Percentiles rank a stretch among this genome's conserved stretches.
Evolutionary conservation across 2,113 vertebrate species (phyloP).

Genomic region (Paedocypris sp.): DNA sequence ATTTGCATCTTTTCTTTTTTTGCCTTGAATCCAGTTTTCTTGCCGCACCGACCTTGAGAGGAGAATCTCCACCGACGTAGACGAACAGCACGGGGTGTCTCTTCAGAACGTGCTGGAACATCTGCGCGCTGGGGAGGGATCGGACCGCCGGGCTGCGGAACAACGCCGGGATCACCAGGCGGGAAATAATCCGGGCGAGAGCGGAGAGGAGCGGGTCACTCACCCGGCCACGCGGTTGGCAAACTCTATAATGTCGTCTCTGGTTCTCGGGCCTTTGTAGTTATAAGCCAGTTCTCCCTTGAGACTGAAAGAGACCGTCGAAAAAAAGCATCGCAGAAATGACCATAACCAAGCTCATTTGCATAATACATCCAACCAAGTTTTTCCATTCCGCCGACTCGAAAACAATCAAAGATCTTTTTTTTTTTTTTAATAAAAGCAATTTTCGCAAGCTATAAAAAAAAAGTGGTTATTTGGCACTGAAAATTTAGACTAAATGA

Average conservation of each 20-base stretch:
- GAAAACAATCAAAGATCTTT: no score
- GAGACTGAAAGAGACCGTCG: constrained; percentile 58
- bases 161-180: background rate
- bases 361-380: no score
- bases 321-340: background rate
- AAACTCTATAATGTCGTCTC: constrained; percentile 95
- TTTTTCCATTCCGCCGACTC: no score
- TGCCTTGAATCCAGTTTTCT: background rate
- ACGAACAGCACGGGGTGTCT: constrained; percentile 85
- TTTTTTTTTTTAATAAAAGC: no score
- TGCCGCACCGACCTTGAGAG: constrained; percentile 75
- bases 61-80: constrained; percentile 87
- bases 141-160: constrained; percentile 77
- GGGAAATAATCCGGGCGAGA: background rate
- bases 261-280: constrained; percentile 91
- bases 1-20: no score
- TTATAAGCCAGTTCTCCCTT: constrained; percentile 92
- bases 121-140: constrained; percentile 83
- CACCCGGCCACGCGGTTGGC: constrained; percentile 93
- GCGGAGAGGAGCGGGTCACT: constrained; percentile 38
- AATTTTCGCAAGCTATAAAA: no score
- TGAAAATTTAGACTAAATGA: no score
- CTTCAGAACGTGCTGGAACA: constrained; percentile 87
- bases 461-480: no score
- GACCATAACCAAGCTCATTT: background rate